Evolutionary conservation across 2,888 invertebrate genomes (phyloP), one percentile per base, ranked within the genome.

Genomic region (Drosophila limbata): DNA sequence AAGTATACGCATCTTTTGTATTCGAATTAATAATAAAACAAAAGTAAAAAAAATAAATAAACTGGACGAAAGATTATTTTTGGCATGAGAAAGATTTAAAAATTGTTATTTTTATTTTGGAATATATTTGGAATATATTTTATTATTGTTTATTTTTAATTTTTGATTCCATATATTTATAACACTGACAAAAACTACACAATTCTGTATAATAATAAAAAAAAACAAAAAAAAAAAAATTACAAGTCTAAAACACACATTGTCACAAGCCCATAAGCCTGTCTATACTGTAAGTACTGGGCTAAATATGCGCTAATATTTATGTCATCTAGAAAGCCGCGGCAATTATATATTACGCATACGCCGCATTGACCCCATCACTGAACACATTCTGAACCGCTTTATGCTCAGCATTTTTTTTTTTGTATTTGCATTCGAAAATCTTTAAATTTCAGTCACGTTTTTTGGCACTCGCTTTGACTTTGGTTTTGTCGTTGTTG

Each of bases 401-500:
- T 60, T 15, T 21, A 50, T 42, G 9, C 17, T 33, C 19, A 45
- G 17, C 21, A 39, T 40, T 40, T 61, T 28, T 61, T 28, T 3
- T 25, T 25, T 25, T 25, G n/a, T 8, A 64, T 67, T 64, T 64
- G 47, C 70, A 67, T 67, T 47, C 33, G 35, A 63, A 51, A 8
- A 62, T 51, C 25, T 66, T 79, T n/a, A 37, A 57, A 89, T 85
- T 80, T 73, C 52, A 57, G 69, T 80, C 89, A 85, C 85, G 85
- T 87, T 78, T 87, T 78, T 60, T 69, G 45, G 67, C 77, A 60
- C 57, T 61, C 56, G 66, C 40, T 57, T 71, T 57, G 80, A 44
- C 60, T 66, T 57, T 66, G 60, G 42, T 64, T 4, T 35, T 35
- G 4, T 35, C 11, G n/a, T 13, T 53, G 50, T 57, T 21, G 63